Conservation (phyloP, 2,888 invertebrate species). For the Eupsilia transversa region DNA sequence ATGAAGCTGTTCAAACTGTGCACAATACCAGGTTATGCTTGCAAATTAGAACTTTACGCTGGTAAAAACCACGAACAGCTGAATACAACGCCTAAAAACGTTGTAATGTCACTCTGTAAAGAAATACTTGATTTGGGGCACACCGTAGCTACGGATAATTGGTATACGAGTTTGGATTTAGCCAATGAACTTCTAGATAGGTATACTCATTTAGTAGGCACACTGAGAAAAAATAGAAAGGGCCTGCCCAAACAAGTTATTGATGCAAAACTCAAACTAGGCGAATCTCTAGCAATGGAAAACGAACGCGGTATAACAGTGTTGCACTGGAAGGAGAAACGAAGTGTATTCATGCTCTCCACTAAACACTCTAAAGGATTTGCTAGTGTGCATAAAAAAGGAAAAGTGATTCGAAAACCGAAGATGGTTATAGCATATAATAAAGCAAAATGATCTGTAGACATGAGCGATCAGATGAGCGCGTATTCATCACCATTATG, state of each 20-base stretch:
- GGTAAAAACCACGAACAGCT: conserved; percentile 68
- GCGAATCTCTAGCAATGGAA: neutral
- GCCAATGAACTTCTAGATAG: conserved; percentile 23
- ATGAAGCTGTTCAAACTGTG: conserved; percentile 48
- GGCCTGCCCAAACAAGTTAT: neutral
- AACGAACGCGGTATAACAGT: neutral
- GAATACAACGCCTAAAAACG: conserved; percentile 60
- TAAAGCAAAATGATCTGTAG: conserved; percentile 40
- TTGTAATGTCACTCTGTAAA: neutral
- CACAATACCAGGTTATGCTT: conserved; percentile 64
- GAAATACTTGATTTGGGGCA: neutral
- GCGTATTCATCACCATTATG: conserved; percentile 29
- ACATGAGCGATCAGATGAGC: conserved; percentile 41
- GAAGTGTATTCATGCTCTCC: conserved; percentile 47
- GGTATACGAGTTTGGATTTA: conserved; percentile 60
- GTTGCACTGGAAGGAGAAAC: neutral
- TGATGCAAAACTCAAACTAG: neutral
- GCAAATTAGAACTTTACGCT: conserved; percentile 65
- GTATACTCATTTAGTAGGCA: neutral
- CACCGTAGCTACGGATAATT: conserved; percentile 11
- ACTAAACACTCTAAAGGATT: conserved; percentile 53
- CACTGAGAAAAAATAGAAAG: neutral
- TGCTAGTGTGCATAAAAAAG: conserved; percentile 29
- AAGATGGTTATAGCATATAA: conserved; percentile 53
- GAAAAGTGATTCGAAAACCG: conserved; percentile 34